Base-by-base conservation (phyloP, 1,140 invertebrate species). In the Ridgeia piscesae region DNA sequence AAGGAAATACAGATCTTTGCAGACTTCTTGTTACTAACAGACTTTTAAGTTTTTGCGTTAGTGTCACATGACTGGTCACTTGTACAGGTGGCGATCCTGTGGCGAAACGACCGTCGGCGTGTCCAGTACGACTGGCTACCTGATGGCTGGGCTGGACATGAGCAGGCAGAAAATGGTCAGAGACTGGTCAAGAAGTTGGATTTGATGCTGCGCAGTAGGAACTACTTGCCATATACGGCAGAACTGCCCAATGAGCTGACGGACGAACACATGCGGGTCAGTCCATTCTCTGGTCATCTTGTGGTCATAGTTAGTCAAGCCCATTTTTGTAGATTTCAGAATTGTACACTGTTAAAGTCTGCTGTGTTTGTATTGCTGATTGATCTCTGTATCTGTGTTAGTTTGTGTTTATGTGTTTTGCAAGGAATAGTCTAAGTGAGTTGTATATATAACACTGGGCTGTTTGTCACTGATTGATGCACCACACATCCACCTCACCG, bases 111-210 rank as follows among this genome's bases (percentile, higher is more conserved):
- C 33, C 6, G 34, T 33, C 17, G 89, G 6, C 27, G 31, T 35
- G 27, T 92, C 33, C 89, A 89, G 88, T 92, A 92, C 35, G 92
- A 92, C 89, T 92, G 35, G 31, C 35, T 92, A 35, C 33, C n/a
- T 17, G 92, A 90, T 1, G 92, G 92, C 33, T 92, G 92, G 92
- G 34, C 31, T 50, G 77, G 21, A 34, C 34, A 42, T 21, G 34
- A 35, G 33, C 34, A 35, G 34, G 35, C 89, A 27, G 35, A 92
- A 27, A 42, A 92, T 31, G 77, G 92, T 27, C 31, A 35, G 31
- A 21, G 35, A n/a, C 92, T 92, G 77, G 89, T 89, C 35, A 33
- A 42, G 34, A 89, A 89, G 88, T 33, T 92, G 33, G 92, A 92
- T 31, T 89, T 88, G 89, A 31, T 89, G 77, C 89, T 92, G 89